These are phyloP conservation scores for Harmothoe impar DNA, from an alignment of 2,888 invertebrate species.

Conservation along the genomic window DNA sequence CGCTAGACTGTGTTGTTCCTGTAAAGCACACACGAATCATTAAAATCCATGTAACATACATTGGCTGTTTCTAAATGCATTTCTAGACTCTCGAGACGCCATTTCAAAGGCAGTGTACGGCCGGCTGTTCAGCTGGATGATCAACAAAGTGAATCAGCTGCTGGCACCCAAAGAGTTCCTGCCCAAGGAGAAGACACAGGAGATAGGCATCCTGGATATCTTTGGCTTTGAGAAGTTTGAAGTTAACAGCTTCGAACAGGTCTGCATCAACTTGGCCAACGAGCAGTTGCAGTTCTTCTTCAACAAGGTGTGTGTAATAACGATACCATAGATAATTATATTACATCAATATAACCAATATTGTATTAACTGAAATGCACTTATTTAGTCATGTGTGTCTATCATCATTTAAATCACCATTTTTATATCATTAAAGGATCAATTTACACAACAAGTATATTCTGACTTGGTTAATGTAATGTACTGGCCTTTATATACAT, in stretches of 20 bases:
- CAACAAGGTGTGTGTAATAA: constrained; percentile 77
- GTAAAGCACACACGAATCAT: too few species aligned
- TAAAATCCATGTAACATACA: too few species aligned
- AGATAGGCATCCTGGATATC: constrained; percentile 82
- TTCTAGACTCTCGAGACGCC: constrained; percentile 82
- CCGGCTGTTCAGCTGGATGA: constrained; percentile 84
- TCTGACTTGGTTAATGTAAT: too few species aligned
- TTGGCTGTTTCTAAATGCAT: too few species aligned
- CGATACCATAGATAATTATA: too few species aligned
- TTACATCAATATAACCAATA: background rate
- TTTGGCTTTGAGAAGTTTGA: constrained; percentile 83
- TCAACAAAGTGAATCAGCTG: constrained; percentile 84
- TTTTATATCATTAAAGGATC: too few species aligned
- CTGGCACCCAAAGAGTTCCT: constrained; percentile 78
- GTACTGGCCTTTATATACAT: too few species aligned
- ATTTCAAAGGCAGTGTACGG: constrained; percentile 84
- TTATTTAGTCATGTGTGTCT: too few species aligned
- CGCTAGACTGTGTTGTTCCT: too few species aligned
- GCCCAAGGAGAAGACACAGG: constrained; percentile 69
- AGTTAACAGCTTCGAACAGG: constrained; percentile 82
- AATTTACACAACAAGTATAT: too few species aligned
- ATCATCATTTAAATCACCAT: too few species aligned
- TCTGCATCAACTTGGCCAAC: constrained; percentile 82
- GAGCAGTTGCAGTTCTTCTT: constrained; percentile 83
- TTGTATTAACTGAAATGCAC: background rate